Conservation (phyloP, 2,888 invertebrate species). For the Heteromyza rotundicornis region DNA sequence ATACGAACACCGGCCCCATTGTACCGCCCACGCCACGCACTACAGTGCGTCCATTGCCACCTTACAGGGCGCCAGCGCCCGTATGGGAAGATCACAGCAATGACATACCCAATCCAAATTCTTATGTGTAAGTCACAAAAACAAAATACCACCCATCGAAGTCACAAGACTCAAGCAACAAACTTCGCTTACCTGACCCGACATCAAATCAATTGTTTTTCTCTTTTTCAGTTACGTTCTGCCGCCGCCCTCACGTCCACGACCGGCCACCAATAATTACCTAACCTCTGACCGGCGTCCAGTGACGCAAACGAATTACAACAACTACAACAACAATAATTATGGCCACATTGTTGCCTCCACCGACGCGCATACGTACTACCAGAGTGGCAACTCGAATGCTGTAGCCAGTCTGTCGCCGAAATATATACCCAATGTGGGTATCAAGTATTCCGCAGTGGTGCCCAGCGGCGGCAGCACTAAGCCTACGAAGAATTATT, state of each 20-base stretch:
- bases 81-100: constrained; percentile 69
- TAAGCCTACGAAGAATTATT: constrained; percentile 29
- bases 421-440: constrained; percentile 59
- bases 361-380: constrained; percentile 30
- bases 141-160: neutral
- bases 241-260: constrained; percentile 61
- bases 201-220: neutral
- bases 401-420: constrained; percentile 51
- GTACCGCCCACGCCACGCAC: constrained; percentile 67
- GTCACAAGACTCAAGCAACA: constrained; percentile 19
- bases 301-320: constrained; percentile 37
- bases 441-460: constrained; percentile 57
- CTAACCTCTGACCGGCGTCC: constrained; percentile 28
- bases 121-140: constrained; percentile 66
- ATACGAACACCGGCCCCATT: constrained; percentile 69
- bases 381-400: constrained; percentile 26
- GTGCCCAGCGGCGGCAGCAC: constrained; percentile 36
- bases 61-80: constrained; percentile 67
- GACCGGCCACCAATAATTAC: constrained; percentile 43
- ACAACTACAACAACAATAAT: constrained; percentile 47
- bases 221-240: constrained; percentile 51
- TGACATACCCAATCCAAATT: constrained; percentile 69
- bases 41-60: constrained; percentile 64
- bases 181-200: constrained; percentile 3
- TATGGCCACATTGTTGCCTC: constrained; percentile 43